Evolutionary conservation across 2,113 vertebrate genomes (phyloP), one percentile per base, ranked within the genome.

Genomic region (Laticauda colubrina): DNA sequence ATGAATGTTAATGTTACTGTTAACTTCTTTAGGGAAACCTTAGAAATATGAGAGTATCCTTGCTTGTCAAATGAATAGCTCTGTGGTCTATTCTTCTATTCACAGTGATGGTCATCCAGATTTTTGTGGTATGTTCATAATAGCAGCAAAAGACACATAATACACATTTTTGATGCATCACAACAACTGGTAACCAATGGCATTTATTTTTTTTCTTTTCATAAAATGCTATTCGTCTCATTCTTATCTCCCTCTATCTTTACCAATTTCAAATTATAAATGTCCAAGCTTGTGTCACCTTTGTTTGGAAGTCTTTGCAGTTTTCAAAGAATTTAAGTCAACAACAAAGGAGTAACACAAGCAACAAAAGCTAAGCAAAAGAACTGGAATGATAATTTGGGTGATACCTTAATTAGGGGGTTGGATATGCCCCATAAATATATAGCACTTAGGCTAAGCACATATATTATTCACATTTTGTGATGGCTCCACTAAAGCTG

Each of bases 351-450:
- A 18, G 15, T 29, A 87, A 34, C 55, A 12, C 23, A 2, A 20
- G 45, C 15, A 91, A n/a, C 6, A n/a, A 6, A 57, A 59, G 26
- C 61, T 29, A 43, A 55, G 48, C 21, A 89, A 75, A 54, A 20
- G 59, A 55, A 8, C 7, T 39, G 59, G 54, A n/a, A 21, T 45
- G 87, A 89, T 23, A 56, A 29, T n/a, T 89, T 89, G 87, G 75
- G 48, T 85, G 45, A 90, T 88, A 54, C 9, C 9, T 94, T 92
- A 90, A 92, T 92, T 92, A 34, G 92, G 86, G 89, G 6, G 1
- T 94, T 14, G n/a, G 45, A 87, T 45, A 88, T 94, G 20, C 87
- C 51, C 89, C 24, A 53, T 94, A 75, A 91, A 95, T 69, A 91
- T 1, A 91, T 94, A 55, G 90, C 11, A 90, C 61, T 89, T 88